Evolutionary conservation across 2,797 vertebrate species (phyloP).

Genomic region (Potorous gilbertii): DNA sequence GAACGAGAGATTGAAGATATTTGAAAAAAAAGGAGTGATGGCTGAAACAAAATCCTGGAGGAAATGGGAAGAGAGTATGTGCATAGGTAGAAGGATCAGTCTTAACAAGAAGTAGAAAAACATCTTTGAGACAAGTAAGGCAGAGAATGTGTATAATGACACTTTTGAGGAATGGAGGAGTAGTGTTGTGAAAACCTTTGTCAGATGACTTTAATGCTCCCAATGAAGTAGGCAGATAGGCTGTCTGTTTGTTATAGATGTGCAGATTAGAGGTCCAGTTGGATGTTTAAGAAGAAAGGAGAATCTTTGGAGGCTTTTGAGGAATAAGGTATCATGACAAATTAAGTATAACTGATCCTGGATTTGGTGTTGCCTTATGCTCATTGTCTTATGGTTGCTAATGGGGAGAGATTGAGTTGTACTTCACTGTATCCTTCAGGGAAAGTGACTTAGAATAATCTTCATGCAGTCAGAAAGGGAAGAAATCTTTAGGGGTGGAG

Average conservation of each 20-base stretch:
- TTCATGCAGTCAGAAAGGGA: not conserved
- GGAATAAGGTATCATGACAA: not conserved
- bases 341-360: not conserved
- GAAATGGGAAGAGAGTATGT: not conserved
- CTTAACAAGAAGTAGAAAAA: not conserved
- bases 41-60: not conserved
- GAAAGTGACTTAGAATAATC: not conserved
- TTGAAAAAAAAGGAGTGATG: not conserved
- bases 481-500: not conserved
- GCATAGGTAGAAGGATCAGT: not conserved
- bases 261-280: not conserved
- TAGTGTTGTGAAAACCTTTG: too few species aligned
- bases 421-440: not conserved
- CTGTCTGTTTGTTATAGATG: not conserved
- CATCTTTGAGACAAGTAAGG: not conserved
- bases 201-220: not conserved
- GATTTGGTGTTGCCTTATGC: not conserved
- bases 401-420: not conserved
- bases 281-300: not conserved
- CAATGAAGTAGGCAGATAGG: not conserved
- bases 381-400: not conserved
- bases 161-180: not conserved
- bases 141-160: not conserved
- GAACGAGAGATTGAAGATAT: not conserved
- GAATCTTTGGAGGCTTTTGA: not conserved